Evolutionary conservation across 2,888 invertebrate species (phyloP), one percentile per base, ranked within the genome.

Genomic region (Sesamia inferens): DNA sequence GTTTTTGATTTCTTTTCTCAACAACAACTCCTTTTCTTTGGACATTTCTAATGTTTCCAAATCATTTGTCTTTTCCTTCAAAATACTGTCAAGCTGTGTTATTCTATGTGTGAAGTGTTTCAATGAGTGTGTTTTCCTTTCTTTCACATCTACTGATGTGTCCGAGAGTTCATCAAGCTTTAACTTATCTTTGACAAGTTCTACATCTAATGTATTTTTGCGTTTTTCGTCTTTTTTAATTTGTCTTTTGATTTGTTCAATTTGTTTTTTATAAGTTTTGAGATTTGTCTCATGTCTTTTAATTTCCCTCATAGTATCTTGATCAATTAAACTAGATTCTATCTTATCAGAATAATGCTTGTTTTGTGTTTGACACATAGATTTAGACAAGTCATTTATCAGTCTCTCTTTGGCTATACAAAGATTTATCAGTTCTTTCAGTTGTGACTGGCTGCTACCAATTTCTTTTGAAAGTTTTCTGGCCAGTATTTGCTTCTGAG

Each of bases 1-100:
- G 90, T 98, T 98, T 83, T 97, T 97, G 64, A 99, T 98, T 95
- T 98, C 98, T 85, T 98, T 97, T 39, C 98, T 96, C 48, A 98
- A 89, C 92, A 96, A 91, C 4, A 97, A 95, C 87, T 98, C 97
- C 74, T 97, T 97, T 71, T 97, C 97, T 76, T 97, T 97, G 5
- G 95, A 93, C 74, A 97, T 92, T 68, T 96, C 96, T 72, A 96
- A 95, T 81, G 96, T 97, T 79, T 97, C 97, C 66, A 97, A 93
- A 91, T 97, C 97, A 91, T 97, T 97, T 0, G 97, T 97, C 89
- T 98, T 98, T 86, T 97, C 97, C 87, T 97, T 97, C 55, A 98
- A 92, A 81, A 97, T 97, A 88, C 97, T 97, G 89, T 97, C 97
- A 68, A 98, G 90, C 80, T 97, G 97, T 7, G 97, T 97, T 71